Conservation (phyloP, 35 echinoderm and acorn worm species). For the Lytechinus variegatus region DNA sequence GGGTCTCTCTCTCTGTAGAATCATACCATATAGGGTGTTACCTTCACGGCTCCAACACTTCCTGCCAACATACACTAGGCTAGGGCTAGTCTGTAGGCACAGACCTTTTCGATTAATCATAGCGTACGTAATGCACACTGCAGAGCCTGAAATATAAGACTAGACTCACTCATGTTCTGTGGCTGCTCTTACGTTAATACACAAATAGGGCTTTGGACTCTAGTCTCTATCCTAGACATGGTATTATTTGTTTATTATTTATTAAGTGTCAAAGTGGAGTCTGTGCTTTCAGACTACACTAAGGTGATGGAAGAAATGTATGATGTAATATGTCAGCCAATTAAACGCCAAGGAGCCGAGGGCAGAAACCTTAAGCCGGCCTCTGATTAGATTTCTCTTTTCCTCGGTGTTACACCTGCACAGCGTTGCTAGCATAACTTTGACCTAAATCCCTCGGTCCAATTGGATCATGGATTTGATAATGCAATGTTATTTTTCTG, state of each 20-base stretch:
- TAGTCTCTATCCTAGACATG: too few relatives aligned
- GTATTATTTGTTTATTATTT: too few relatives aligned
- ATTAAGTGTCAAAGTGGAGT: too few relatives aligned
- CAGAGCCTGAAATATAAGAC: too few relatives aligned
- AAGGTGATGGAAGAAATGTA: not conserved
- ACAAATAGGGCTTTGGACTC: too few relatives aligned
- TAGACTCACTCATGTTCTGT: too few relatives aligned
- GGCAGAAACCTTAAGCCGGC: not conserved
- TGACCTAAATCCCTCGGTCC: not conserved
- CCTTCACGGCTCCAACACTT: not conserved
- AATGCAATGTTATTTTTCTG: not conserved
- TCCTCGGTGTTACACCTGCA: not conserved
- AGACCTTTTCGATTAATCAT: too few relatives aligned
- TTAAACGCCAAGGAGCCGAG: not conserved
- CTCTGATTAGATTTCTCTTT: conserved; percentile 13
- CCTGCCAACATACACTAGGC: not conserved
- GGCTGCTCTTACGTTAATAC: too few relatives aligned
- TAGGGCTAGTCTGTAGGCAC: not conserved
- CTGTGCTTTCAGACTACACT: too few relatives aligned
- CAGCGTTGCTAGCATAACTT: not conserved
- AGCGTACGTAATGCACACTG: too few relatives aligned
- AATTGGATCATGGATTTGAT: not conserved
- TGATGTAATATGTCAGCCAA: conserved; percentile 11
- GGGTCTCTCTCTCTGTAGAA: not conserved
- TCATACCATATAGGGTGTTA: not conserved